Conservation (phyloP, 92 coral and sea anemone genomes). For the Phenganax stokvisi region DNA sequence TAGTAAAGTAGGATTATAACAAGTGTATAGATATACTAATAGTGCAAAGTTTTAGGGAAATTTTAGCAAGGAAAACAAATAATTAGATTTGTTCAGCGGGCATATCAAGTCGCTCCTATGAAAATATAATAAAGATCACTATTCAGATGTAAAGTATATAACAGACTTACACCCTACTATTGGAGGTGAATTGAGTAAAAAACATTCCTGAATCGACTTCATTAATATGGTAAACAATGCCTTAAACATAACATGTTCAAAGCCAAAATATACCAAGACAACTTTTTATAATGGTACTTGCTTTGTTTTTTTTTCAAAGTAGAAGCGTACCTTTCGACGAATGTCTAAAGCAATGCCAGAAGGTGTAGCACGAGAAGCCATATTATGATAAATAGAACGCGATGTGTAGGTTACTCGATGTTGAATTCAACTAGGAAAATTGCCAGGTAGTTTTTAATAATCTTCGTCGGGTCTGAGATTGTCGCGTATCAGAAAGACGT, state of each 20-base stretch:
- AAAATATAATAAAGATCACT: background rate
- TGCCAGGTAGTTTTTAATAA: background rate
- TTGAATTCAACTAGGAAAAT: background rate
- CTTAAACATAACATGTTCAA: background rate
- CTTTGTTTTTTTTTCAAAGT: background rate
- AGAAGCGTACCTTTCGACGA: conserved; percentile 22
- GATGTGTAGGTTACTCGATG: background rate
- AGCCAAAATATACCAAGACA: background rate
- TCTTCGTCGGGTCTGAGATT: background rate
- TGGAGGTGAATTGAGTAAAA: background rate
- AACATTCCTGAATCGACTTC: no score
- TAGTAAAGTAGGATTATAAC: background rate
- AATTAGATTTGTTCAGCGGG: background rate
- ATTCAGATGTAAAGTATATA: background rate
- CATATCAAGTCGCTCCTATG: background rate
- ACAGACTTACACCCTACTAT: background rate
- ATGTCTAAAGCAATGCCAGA: conserved; percentile 38
- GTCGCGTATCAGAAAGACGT: background rate
- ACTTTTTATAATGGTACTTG: background rate
- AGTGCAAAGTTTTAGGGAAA: background rate
- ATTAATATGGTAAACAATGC: no score
- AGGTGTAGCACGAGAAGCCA: conserved; percentile 31
- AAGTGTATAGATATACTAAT: background rate
- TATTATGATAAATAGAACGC: background rate
- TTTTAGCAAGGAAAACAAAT: background rate